Percentiles rank a stretch among this genome's conserved stretches.
Evolutionary conservation across 2,888 invertebrate species (phyloP).

Genomic region (Stenotaenia linearis): DNA sequence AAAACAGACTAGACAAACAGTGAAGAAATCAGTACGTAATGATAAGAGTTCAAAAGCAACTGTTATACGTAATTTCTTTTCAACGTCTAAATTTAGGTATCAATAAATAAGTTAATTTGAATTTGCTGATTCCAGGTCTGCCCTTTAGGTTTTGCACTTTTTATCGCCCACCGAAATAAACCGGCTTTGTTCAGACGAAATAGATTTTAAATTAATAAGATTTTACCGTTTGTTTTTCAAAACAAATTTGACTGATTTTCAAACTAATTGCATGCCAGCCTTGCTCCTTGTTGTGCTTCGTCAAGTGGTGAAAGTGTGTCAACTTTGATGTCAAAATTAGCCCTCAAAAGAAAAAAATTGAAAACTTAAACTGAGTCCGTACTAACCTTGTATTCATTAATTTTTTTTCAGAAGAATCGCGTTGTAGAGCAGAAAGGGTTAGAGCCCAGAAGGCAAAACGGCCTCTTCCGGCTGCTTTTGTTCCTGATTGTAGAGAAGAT

Average conservation of each 20-base stretch:
- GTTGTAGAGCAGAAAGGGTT: background rate
- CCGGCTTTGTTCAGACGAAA: background rate
- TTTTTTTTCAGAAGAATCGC: background rate
- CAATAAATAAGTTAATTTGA: background rate
- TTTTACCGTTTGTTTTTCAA: background rate
- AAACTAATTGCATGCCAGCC: background rate
- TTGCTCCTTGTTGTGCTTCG: background rate
- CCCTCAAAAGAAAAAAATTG: background rate
- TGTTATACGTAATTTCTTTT: background rate
- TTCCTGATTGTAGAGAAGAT: constrained; percentile 73
- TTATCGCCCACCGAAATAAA: background rate
- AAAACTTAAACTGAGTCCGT: background rate
- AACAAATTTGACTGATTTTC: background rate
- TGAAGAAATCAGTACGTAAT: background rate
- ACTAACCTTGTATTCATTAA: background rate
- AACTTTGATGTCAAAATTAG: constrained; percentile 9
- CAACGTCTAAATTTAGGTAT: background rate
- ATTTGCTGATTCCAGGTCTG: too few relatives aligned
- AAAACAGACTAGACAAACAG: background rate
- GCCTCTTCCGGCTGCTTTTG: constrained; percentile 46
- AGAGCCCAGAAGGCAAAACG: background rate
- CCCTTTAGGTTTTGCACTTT: background rate
- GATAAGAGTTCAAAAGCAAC: background rate
- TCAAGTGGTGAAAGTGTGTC: constrained; percentile 9
- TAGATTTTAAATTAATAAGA: background rate